Conservation (phyloP, 2,888 invertebrate genomes). For the Penaeus monodon region DNA sequence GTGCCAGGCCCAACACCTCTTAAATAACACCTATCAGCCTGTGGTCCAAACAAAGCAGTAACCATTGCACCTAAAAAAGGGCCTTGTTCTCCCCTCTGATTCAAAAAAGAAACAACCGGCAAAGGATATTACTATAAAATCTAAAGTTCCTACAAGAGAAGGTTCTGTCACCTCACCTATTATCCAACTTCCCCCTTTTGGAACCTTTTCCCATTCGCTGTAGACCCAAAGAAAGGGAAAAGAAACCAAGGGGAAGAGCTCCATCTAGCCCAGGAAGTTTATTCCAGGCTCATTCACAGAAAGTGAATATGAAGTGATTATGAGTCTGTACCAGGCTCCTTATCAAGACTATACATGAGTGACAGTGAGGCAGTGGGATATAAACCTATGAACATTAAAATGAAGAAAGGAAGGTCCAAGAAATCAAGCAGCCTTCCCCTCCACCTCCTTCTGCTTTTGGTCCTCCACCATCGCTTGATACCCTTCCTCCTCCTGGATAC, state of each 20-base stretch:
- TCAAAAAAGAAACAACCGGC: constrained; percentile 22
- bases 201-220: constrained; percentile 63
- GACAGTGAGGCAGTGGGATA: constrained; percentile 58
- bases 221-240: constrained; percentile 35
- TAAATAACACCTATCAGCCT: too few relatives aligned
- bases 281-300: constrained; percentile 62
- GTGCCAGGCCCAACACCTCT: not conserved
- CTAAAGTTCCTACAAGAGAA: constrained; percentile 31
- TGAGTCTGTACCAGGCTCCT: constrained; percentile 43
- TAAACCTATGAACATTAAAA: constrained; percentile 52
- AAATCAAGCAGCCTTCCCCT: constrained; percentile 54
- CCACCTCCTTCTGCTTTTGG: constrained; percentile 60
- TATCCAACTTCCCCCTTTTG: constrained; percentile 51
- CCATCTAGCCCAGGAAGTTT: constrained; percentile 59
- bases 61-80: too few relatives aligned
- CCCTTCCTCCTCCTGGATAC: constrained; percentile 37
- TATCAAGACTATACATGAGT: constrained; percentile 60
- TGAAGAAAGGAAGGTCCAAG: constrained; percentile 59
- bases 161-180: constrained; percentile 14
- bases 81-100: not conserved
- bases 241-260: constrained; percentile 39
- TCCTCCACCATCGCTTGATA: constrained; percentile 46
- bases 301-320: constrained; percentile 65
- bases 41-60: too few relatives aligned
- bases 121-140: not conserved